Base-by-base conservation (phyloP, 2,113 vertebrate species). In the Pipra filicauda region DNA sequence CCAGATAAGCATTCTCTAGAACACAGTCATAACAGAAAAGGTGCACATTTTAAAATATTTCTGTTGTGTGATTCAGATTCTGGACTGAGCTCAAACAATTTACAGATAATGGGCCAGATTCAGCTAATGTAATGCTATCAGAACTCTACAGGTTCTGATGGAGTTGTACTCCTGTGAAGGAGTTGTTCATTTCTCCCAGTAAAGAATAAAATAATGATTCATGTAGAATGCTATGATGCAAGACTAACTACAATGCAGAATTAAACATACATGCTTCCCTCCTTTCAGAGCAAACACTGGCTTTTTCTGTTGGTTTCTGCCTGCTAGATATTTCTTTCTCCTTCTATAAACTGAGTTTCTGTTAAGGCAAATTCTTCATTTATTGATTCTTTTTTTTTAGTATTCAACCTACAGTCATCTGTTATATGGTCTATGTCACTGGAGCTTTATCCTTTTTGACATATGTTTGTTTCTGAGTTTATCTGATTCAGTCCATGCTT, bases 401-500 rank as follows among this genome's bases (percentile, higher is more conserved):
- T 57, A 77, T 86, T 77, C 39, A 33, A 81, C 46, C 9, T 59
- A 88, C 37, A 90, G 16, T 73, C 72, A 86, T n/a, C 21, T 43
- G 30, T 84, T 62, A 71, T 21, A 84, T 0, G 8, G 46, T 81
- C 61, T 86, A 5, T 43, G 69, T 26, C 55, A 31, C 55, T 51
- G 52, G 26, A 84, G 33, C 46, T 93, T 95, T 91, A 92, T 84
- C 23, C 55, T 67, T 37, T 77, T 80, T 77, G 72, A 30, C 11
- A 0, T 55, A 64, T 64, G 86, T 96, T 86, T 88, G 44, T 73
- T 93, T 69, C 43, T 91, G 58, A 88, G 41, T 58, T 26, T 28
- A 88, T 92, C 65, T 95, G 74, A 91, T 95, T 95, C 59, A n/a
- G 65, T 72, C 71, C 61, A 20, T 70, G 41, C 21, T 89, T 86